Base-by-base conservation (phyloP, 2,797 vertebrate genomes). In the Lacerta bilineata region DNA sequence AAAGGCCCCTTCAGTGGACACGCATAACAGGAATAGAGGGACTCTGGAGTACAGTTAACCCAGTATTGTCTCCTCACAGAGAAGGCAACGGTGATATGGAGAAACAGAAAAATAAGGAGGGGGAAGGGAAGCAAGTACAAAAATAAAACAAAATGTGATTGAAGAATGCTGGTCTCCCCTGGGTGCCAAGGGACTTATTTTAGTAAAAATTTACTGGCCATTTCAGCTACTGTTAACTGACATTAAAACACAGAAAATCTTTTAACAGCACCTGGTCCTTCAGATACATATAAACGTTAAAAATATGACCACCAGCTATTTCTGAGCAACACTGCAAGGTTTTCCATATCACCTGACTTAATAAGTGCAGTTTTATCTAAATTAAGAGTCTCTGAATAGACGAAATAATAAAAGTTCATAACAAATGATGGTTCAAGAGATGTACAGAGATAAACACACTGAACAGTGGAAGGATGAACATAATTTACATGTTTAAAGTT, bases 401-500 rank as follows among this genome's bases (percentile, higher is more conserved):
- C 36, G 88, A 91, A 93, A 80, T 90, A 88, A 86, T 77, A 85
- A 95, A 90, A 93, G 86, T 87, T 91, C 89, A 15, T 86, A 91
- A 68, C 74, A 92, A 86, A 83, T 89, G 89, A 94, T 83, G 68
- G 66, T 92, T 92, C 1, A 92, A 92, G 59, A 94, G 77, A 95
- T 92, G 81, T 77, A 68, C 87, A 88, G 92, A 91, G 93, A 92
- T 80, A 68, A 55, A 89, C 74, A 93, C 88, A 90, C 91, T 95
- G 93, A 93, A 93, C 46, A 93, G 81, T 77, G 93, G 93, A 90
- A 92, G 50, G 89, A 96, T 96, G 89, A 87, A 93, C 93, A 96
- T 96, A 96, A 97, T 91, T 97, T 97, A 96, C 92, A 96, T 71
- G 81, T 95, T 96, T 96, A 91, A 95, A 97, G 96, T 94, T 84